Evolutionary conservation across 2,113 vertebrate genomes (phyloP).

Genomic region (Hemibagrus wyckioides): DNA sequence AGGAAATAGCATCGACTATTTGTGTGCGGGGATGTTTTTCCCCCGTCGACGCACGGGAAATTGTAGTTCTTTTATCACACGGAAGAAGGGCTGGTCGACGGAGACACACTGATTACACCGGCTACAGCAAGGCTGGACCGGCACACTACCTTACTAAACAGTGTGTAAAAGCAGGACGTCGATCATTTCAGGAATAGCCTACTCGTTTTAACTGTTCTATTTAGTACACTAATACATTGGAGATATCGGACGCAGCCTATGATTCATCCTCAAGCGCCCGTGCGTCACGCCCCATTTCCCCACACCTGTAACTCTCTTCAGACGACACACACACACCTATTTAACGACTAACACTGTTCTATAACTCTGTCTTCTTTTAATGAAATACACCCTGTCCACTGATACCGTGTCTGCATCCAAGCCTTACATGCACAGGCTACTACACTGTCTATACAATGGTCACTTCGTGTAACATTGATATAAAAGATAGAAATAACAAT

Average conservation of each 20-base stretch:
- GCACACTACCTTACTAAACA: too few relatives aligned
- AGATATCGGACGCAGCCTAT: constrained; percentile 51
- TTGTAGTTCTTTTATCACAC: constrained; percentile 6
- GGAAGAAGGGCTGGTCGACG: constrained; percentile 5
- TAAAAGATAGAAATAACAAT: background rate
- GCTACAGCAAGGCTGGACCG: background rate
- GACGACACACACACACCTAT: background rate
- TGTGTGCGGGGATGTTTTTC: background rate
- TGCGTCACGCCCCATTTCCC: constrained; percentile 65
- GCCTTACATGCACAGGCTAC: background rate
- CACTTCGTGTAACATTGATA: background rate
- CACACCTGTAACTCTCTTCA: constrained; percentile 65
- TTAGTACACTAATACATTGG: background rate
- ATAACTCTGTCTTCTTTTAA: background rate
- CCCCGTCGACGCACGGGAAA: background rate
- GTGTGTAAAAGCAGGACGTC: background rate
- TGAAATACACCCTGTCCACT: background rate
- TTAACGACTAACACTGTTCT: background rate
- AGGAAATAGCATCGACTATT: background rate
- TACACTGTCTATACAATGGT: background rate
- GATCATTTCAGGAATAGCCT: background rate
- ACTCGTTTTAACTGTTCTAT: background rate
- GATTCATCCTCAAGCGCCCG: constrained; percentile 61
- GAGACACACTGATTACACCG: constrained; percentile 7
- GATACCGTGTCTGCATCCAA: background rate